Conservation (phyloP, 2,888 invertebrate genomes). For the Beris chalybata region DNA sequence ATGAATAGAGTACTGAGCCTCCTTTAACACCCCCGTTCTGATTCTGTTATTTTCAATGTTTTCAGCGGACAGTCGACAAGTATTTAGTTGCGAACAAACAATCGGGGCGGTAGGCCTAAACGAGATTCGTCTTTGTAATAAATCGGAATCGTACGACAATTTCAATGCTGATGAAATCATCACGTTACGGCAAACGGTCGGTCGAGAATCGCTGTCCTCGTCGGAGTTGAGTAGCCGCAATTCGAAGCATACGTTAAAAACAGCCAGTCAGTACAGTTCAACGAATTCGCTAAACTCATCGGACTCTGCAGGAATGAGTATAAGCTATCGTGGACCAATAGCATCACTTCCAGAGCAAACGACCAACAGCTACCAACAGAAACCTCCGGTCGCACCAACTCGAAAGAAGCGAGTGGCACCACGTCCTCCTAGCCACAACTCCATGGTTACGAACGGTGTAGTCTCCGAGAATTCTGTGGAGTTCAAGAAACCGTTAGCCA, state of each 20-base stretch:
- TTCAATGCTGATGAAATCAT: conserved; percentile 53
- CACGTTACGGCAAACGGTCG: conserved; percentile 49
- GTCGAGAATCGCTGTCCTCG: conserved; percentile 53
- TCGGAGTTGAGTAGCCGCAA: conserved; percentile 55
- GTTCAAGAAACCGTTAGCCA: conserved; percentile 39
- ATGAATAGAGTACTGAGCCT: not conserved
- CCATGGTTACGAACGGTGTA: conserved; percentile 41
- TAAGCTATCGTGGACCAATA: conserved; percentile 46
- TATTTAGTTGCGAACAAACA: conserved; percentile 53
- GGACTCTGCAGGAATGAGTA: conserved; percentile 54
- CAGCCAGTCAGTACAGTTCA: conserved; percentile 56
- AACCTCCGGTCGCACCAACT: conserved; percentile 45
- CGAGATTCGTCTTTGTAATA: conserved; percentile 55
- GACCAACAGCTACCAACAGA: not conserved
- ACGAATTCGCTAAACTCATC: conserved; percentile 56
- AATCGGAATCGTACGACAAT: conserved; percentile 53
- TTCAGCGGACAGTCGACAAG: conserved; percentile 55
- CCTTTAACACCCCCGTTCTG: not conserved
- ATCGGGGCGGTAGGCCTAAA: conserved; percentile 56
- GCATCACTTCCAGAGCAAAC: conserved; percentile 41
- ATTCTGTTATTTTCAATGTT: conserved; percentile 5
- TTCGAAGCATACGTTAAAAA: conserved; percentile 53
- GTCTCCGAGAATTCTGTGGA: conserved; percentile 14
- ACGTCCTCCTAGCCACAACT: conserved; percentile 53
- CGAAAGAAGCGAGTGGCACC: conserved; percentile 55